Evolutionary conservation across 2,113 vertebrate species (phyloP).

Genomic region (Bos taurus): DNA sequence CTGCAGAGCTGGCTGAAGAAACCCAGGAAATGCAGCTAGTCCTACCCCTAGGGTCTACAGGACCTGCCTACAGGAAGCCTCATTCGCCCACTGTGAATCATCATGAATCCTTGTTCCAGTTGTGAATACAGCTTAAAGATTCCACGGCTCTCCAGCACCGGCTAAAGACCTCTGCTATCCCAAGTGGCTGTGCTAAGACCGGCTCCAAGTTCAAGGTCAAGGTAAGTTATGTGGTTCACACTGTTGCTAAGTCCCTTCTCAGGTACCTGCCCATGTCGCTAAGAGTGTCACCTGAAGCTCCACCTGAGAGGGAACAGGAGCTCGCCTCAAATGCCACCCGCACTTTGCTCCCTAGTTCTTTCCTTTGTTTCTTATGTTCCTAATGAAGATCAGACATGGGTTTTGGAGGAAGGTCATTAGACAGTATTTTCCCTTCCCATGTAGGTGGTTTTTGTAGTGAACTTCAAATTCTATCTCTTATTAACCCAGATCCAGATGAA

Average conservation of each 20-base stretch:
- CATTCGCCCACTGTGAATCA: neutral
- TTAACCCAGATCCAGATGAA: neutral
- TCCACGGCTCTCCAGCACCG: neutral
- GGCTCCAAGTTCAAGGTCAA: neutral
- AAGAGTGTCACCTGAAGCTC: neutral
- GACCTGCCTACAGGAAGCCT: neutral
- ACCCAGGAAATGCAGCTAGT: neutral
- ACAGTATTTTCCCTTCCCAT: neutral
- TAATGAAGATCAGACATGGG: neutral
- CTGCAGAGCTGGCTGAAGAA: neutral
- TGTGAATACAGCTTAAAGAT: neutral
- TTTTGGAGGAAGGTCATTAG: neutral
- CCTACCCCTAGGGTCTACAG: neutral
- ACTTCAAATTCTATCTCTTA: neutral
- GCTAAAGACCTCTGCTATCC: neutral
- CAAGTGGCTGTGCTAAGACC: too few relatives aligned
- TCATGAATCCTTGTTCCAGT: neutral
- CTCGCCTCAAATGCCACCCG: neutral
- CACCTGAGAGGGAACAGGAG: neutral
- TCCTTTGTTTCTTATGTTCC: neutral
- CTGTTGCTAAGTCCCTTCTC: neutral
- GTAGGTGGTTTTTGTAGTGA: neutral
- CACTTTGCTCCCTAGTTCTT: neutral
- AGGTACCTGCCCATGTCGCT: neutral
- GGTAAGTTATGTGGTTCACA: neutral